Percentiles rank a stretch among this genome's conserved stretches.
Conservation (phyloP, 2,797 vertebrate genomes). For the Acipenser oxyrinchus region DNA sequence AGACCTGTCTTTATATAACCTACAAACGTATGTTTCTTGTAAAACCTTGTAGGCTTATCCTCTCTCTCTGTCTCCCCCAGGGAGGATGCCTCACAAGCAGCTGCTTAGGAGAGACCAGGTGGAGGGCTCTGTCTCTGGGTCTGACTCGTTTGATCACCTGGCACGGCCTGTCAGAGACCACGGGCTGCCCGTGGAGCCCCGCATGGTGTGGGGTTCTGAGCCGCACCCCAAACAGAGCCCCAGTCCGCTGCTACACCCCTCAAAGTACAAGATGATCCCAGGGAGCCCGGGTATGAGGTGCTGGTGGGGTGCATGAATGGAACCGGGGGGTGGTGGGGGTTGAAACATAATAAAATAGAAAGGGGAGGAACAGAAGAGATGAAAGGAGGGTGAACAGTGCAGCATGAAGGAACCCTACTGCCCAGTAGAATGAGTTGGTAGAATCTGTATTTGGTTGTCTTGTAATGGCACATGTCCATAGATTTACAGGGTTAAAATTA, state of each 20-base stretch:
- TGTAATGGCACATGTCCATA: too few species aligned
- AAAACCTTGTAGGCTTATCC: background rate
- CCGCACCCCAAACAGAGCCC: conserved; percentile 75
- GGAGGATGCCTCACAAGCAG: conserved; percentile 89
- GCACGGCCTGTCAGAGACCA: conserved; percentile 81
- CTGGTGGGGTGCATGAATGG: too few species aligned
- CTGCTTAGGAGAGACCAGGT: conserved; percentile 87
- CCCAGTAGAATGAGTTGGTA: too few species aligned
- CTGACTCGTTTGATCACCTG: conserved; percentile 89
- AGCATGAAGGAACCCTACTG: too few species aligned
- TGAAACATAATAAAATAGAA: too few species aligned
- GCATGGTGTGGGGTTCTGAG: conserved; percentile 89
- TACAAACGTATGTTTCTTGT: too few species aligned
- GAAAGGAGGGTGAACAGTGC: too few species aligned
- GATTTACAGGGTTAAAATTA: too few species aligned
- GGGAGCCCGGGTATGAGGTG: conserved; percentile 50
- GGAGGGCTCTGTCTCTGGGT: conserved; percentile 74
- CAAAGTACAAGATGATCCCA: conserved; percentile 76
- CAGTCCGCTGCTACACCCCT: conserved; percentile 65
- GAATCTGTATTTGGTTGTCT: too few species aligned
- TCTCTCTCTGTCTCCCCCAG: conserved; percentile 41
- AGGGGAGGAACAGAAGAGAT: too few species aligned
- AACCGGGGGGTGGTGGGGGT: too few species aligned
- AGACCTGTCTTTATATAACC: too few species aligned
- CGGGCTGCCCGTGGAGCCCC: conserved; percentile 72